Evolutionary conservation across 1,140 invertebrate genomes (phyloP).

Genomic region (Pseudobourletiella spinata): DNA sequence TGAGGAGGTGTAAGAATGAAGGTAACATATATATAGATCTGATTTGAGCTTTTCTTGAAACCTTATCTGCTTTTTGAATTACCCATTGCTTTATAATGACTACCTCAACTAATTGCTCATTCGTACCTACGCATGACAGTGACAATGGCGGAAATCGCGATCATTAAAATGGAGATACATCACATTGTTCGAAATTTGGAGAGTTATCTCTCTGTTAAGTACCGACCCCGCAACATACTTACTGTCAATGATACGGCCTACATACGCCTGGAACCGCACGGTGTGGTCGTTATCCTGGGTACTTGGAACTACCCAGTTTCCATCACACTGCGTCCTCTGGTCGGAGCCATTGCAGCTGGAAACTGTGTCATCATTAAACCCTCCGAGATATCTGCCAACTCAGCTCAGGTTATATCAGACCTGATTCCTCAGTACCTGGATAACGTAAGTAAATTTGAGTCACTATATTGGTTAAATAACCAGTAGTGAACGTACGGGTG

Average conservation of each 20-base stretch:
- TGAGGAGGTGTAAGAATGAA: conserved; percentile 40
- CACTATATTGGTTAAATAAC: neutral
- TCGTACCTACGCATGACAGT: neutral
- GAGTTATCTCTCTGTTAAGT: no score
- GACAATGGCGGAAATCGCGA: conserved; percentile 8
- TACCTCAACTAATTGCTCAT: neutral
- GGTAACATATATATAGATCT: no score
- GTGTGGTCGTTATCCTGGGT: no score
- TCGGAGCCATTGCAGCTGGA: conserved; percentile 83
- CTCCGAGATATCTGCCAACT: conserved; percentile 77
- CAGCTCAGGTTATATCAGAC: conserved; percentile 62
- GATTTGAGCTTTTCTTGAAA: no score
- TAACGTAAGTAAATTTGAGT: conserved; percentile 42
- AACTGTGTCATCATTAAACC: conserved; percentile 92
- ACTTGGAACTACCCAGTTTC: conserved; percentile 97
- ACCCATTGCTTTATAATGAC: no score
- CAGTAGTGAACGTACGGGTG: neutral
- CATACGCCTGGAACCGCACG: conserved; percentile 55
- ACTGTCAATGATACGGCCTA: conserved; percentile 44
- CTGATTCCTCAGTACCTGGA: conserved; percentile 85
- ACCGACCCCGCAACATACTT: conserved; percentile 44
- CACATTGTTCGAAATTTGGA: conserved; percentile 4
- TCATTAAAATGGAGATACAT: conserved; percentile 15
- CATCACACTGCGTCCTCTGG: conserved; percentile 66
- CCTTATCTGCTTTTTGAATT: no score